Evolutionary conservation across 2,888 invertebrate species (phyloP).

Genomic region (Eupelmus urozonus): DNA sequence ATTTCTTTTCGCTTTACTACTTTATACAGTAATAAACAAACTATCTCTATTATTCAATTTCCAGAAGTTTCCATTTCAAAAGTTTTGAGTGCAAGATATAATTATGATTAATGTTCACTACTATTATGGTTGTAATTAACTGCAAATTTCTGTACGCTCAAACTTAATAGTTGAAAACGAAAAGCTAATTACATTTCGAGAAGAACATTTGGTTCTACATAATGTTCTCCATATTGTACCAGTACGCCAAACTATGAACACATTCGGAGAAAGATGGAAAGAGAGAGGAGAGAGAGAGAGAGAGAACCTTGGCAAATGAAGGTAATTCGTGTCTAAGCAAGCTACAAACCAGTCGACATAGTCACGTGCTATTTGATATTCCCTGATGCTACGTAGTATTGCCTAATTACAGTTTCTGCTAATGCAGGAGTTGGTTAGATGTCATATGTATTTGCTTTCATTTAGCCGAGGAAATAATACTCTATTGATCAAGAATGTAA

Average conservation of each 20-base stretch:
- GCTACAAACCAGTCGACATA: constrained; percentile 5
- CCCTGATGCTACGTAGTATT: neutral
- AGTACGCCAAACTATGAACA: too few relatives aligned
- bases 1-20: too few relatives aligned
- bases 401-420: constrained; percentile 8
- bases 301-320: neutral
- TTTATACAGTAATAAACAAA: too few relatives aligned
- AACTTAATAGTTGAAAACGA: neutral
- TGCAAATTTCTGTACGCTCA: neutral
- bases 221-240: neutral
- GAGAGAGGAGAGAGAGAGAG: neutral
- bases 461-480: neutral
- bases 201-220: neutral
- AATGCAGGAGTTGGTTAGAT: neutral
- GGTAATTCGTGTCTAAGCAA: neutral
- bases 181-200: neutral
- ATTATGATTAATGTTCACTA: neutral
- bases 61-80: neutral
- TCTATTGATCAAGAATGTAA: neutral
- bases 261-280: neutral
- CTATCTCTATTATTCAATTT: neutral
- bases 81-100: neutral
- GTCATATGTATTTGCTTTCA: neutral
- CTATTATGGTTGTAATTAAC: neutral
- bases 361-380: constrained; percentile 18